These are phyloP conservation scores for Lophochroa leadbeateri DNA, from an alignment of 2,113 vertebrate species.

Conservation along the genomic window DNA sequence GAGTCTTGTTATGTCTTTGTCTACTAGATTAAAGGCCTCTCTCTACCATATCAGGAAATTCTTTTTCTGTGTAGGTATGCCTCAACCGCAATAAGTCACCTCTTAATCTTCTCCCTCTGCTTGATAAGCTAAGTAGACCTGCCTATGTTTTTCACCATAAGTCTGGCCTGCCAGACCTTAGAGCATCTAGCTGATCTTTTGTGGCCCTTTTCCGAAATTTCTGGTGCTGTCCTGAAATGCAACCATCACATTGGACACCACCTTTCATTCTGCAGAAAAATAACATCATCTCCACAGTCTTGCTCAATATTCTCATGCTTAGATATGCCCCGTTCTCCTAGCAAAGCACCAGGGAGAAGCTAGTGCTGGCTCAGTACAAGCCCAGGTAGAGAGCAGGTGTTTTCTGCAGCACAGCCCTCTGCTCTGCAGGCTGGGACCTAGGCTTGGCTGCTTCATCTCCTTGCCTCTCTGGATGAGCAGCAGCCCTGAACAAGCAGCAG, in stretches of 20 bases:
- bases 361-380: not conserved
- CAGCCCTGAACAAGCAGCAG: not conserved
- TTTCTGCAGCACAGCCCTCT: not conserved
- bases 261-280: not conserved
- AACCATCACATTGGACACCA: not conserved
- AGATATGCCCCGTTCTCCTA: not conserved
- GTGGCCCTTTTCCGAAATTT: not conserved
- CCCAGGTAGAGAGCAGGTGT: accelerated
- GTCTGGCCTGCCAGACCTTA: not conserved
- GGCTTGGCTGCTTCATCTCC: not conserved
- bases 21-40: not conserved
- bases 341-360: not conserved
- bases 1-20: not conserved
- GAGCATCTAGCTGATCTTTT: not conserved
- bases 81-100: not conserved
- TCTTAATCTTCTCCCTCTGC: not conserved
- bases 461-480: not conserved
- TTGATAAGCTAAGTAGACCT: not conserved
- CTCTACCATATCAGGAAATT: not conserved
- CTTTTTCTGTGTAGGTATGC: not conserved
- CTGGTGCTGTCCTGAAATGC: not conserved
- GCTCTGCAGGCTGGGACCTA: not conserved
- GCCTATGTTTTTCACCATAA: not conserved
- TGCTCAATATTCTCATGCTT: not conserved
- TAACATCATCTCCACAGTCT: not conserved